Percentiles rank a stretch among this genome's conserved stretches.
These are phyloP conservation scores for Cydia strobilella DNA, from an alignment of 1,140 invertebrate genomes.

Conservation along the genomic window DNA sequence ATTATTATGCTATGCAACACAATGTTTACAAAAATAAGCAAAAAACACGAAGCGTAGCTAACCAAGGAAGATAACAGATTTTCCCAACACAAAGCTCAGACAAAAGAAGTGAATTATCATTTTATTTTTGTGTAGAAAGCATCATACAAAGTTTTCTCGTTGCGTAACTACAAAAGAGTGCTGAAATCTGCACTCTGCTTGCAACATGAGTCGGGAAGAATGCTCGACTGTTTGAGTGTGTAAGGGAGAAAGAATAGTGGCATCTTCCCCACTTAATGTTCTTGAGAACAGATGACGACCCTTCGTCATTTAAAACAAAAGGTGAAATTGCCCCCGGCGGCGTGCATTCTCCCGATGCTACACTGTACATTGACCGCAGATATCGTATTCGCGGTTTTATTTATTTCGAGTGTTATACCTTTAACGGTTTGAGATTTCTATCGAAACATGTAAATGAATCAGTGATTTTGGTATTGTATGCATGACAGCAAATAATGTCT, in stretches of 20 bases:
- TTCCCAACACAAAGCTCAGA: conserved; percentile 23
- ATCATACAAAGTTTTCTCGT: conserved; percentile 35
- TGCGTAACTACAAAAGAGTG: conserved; percentile 60
- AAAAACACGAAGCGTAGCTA: not conserved
- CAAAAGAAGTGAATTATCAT: conserved; percentile 32
- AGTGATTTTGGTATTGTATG: too few relatives aligned
- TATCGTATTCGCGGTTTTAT: conserved; percentile 35
- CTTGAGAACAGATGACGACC: conserved; percentile 54
- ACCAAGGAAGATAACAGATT: conserved; percentile 22
- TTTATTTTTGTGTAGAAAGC: conserved; percentile 15
- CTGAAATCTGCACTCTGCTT: conserved; percentile 62
- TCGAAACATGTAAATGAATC: too few relatives aligned
- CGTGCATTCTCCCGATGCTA: conserved; percentile 44
- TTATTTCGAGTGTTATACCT: not conserved
- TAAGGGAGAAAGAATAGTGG: conserved; percentile 62
- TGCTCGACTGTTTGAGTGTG: conserved; percentile 61
- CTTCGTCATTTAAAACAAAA: conserved; percentile 69
- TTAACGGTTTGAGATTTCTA: too few relatives aligned
- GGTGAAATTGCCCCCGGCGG: conserved; percentile 58
- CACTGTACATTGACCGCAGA: conserved; percentile 59
- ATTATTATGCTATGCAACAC: not conserved
- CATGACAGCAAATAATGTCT: too few relatives aligned
- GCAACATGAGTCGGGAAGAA: conserved; percentile 58
- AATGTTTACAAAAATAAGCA: not conserved
- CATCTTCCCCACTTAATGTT: conserved; percentile 61